Percentiles rank a stretch among this genome's conserved stretches.
Evolutionary conservation across 2,888 invertebrate species (phyloP).

Genomic region (Anoplius nigerrimus): DNA sequence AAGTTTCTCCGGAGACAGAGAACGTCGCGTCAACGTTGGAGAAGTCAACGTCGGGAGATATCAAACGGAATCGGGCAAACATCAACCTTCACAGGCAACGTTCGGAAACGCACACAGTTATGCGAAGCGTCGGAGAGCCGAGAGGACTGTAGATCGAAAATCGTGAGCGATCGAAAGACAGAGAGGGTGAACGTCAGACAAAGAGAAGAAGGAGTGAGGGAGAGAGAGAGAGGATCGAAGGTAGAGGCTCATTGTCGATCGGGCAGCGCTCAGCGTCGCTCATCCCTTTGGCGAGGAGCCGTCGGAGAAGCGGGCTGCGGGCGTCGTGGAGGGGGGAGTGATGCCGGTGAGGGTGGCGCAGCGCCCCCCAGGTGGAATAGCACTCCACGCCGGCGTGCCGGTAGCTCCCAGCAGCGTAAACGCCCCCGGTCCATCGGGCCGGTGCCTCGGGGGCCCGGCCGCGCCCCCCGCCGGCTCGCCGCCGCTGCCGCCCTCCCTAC

Average conservation of each 20-base stretch:
- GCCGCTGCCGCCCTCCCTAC: conserved; percentile 66
- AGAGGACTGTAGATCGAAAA: neutral
- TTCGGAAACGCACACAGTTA: too few relatives aligned
- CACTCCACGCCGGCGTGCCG: conserved; percentile 80
- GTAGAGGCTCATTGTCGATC: conserved; percentile 47
- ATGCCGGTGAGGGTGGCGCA: conserved; percentile 78
- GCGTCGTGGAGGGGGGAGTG: conserved; percentile 75
- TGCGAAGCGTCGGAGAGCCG: too few relatives aligned
- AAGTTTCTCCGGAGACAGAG: too few relatives aligned
- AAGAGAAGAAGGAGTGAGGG: neutral
- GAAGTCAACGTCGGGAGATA: too few relatives aligned
- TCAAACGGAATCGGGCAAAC: too few relatives aligned
- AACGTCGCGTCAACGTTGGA: too few relatives aligned
- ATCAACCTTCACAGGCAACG: too few relatives aligned
- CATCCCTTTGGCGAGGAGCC: conserved; percentile 4
- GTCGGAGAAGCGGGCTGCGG: conserved; percentile 36
- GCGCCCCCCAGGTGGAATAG: conserved; percentile 81
- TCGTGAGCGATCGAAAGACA: neutral
- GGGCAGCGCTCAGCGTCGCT: conserved; percentile 39
- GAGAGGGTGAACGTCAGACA: neutral
- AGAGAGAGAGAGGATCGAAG: conserved; percentile 1
- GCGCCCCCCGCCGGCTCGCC: conserved; percentile 66
- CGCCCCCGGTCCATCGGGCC: conserved; percentile 78
- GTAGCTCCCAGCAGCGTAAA: conserved; percentile 81
- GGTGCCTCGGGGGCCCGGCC: conserved; percentile 76